A percentile compares a stretch with the other conserved stretches of the same genome.
Evolutionary conservation across 1,140 invertebrate species (phyloP).

Genomic region (Fopius arisanus): DNA sequence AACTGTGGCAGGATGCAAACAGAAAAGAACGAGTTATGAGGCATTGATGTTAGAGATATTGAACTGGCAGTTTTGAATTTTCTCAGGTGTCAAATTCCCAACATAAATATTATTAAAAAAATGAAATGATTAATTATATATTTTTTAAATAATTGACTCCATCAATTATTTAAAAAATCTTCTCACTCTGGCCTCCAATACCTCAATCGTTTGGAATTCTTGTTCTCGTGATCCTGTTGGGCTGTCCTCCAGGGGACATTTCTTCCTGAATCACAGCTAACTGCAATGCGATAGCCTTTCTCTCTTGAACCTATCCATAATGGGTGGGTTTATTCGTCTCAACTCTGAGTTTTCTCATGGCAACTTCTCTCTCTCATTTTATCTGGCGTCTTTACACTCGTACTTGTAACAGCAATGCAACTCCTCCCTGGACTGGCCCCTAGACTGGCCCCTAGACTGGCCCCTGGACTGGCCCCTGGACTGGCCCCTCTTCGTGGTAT

Average conservation of each 20-base stretch:
- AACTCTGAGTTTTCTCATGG: conserved; percentile 18
- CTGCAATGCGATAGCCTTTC: not conserved
- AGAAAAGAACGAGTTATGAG: not conserved
- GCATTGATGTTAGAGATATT: not conserved
- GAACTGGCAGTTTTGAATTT: too few relatives aligned
- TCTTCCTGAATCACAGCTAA: conserved; percentile 24
- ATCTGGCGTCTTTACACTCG: not conserved
- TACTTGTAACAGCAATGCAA: conserved; percentile 1
- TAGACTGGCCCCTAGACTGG: too few relatives aligned
- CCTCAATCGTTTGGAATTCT: conserved; percentile 4
- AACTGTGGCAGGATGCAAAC: not conserved
- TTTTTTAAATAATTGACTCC: too few relatives aligned
- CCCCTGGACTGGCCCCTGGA: too few relatives aligned
- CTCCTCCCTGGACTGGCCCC: conserved; percentile 24
- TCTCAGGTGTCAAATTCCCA: too few relatives aligned
- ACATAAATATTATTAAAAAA: too few relatives aligned
- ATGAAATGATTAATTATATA: too few relatives aligned
- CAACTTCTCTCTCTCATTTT: not conserved
- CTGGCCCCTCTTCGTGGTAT: conserved; percentile 23
- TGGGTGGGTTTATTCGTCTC: conserved; percentile 16
- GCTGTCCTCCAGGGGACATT: not conserved
- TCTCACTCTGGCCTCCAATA: not conserved
- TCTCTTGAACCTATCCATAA: conserved; percentile 14
- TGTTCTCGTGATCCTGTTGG: not conserved
- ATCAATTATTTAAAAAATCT: not conserved